Base-by-base conservation (phyloP, 2,797 vertebrate species). In the Kryptopterus vitreolus region DNA sequence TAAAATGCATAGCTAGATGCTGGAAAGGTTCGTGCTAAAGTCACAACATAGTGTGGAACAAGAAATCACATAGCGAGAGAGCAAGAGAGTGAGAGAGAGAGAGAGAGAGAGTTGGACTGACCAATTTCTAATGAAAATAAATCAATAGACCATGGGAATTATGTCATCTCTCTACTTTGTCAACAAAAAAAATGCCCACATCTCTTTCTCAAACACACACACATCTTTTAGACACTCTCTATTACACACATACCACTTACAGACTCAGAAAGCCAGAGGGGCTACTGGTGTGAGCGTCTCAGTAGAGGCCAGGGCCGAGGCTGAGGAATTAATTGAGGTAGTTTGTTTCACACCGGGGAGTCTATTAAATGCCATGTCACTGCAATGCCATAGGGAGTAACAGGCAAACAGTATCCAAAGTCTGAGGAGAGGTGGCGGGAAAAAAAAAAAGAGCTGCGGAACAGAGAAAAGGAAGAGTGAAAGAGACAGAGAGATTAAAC, bases 321-420 rank as follows among this genome's bases (percentile, higher is more conserved):
- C 85, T 75, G 87, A 91, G 88, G 90, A 92, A 92, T 92, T 93
- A 92, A 93, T 92, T 92, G 92, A 92, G 90, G 92, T 92, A 92
- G 91, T 93, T 93, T 93, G 92, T 92, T 93, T 92, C 92, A 92
- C 90, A 90, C 88, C 88, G 80, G 90, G 91, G 88, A 92, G 91
- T 92, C 92, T 91, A 93, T 93, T 93, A 92, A 93, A 93, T 92
- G 91, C 91, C 90, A 92, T 92, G 92, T 92, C 92, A 92, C 91
- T 87, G 86, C 85, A 87, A 90, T 88, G 89, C 91, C 89, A 90
- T 85, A 78, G 90, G 89, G 91, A 92, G 89, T 88, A 90, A 88
- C 89, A 89, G 85, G 86, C 84, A 86, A 88, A 87, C 89, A 91
- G 88, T 88, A 91, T 85, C 90, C 90, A 91, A 86, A 87, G 86